These are phyloP conservation scores for Stenodera caucasica DNA, from an alignment of 2,888 invertebrate species.

Conservation along the genomic window DNA sequence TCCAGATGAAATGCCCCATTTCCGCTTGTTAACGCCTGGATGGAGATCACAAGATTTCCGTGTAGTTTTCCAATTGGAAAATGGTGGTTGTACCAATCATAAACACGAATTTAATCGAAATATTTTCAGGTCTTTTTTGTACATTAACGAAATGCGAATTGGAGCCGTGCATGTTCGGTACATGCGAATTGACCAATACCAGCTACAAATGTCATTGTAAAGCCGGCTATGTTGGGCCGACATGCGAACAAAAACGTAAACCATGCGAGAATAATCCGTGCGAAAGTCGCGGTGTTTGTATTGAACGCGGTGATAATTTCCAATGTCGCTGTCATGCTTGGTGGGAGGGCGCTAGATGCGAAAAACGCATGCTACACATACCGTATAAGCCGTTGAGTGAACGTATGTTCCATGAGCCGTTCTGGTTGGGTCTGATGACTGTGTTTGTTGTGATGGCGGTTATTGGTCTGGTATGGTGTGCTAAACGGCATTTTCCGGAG, in stretches of 20 bases:
- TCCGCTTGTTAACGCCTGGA: too few species aligned
- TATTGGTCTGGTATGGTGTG: constrained; percentile 81
- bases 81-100: not conserved
- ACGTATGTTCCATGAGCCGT: constrained; percentile 83
- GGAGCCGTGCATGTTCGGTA: constrained; percentile 69
- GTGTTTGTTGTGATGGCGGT: constrained; percentile 78
- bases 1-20: too few species aligned
- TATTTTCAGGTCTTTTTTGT: constrained; percentile 70
- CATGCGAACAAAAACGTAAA: constrained; percentile 68
- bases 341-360: constrained; percentile 66
- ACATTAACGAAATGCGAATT: constrained; percentile 74
- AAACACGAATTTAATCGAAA: not conserved
- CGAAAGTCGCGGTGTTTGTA: constrained; percentile 73
- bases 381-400: constrained; percentile 74
- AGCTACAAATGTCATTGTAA: constrained; percentile 67
- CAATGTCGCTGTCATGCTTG: constrained; percentile 74
- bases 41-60: too few species aligned
- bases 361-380: constrained; percentile 68
- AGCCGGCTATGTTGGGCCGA: constrained; percentile 66
- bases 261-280: constrained; percentile 76
- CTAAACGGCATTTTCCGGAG: constrained; percentile 83
- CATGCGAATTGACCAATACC: constrained; percentile 61
- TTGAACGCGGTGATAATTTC: constrained; percentile 67
- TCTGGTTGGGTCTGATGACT: constrained; percentile 86
- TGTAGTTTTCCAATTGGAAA: too few species aligned